Conservation (phyloP, 2,888 invertebrate genomes). For the Unio delphinus region DNA sequence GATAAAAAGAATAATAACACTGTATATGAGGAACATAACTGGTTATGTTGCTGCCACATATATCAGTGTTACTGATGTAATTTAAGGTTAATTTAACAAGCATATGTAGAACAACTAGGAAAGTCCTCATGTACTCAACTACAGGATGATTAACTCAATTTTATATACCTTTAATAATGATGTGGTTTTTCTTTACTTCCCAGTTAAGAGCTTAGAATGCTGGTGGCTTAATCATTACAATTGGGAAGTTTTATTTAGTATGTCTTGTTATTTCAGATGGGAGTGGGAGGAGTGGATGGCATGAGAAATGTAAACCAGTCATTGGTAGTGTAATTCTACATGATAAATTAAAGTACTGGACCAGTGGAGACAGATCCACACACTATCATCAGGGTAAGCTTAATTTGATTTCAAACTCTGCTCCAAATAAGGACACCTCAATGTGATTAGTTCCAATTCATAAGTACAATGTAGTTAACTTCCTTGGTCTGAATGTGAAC, state of each 20-base stretch:
- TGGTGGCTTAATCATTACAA: too few relatives aligned
- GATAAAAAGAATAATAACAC: too few relatives aligned
- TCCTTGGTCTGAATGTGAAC: too few relatives aligned
- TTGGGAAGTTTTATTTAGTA: background rate
- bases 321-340: conserved; percentile 63
- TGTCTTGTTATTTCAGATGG: conserved; percentile 43
- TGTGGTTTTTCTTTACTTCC: background rate
- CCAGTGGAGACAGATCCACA: conserved; percentile 34
- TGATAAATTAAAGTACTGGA: conserved; percentile 64
- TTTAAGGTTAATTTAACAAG: too few relatives aligned
- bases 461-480: too few relatives aligned
- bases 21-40: too few relatives aligned
- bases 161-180: background rate
- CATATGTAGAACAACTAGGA: too few relatives aligned
- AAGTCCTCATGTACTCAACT: background rate
- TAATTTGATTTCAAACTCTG: background rate
- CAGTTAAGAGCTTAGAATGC: background rate
- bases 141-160: background rate
- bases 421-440: background rate
- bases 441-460: too few relatives aligned
- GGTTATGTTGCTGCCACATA: too few relatives aligned
- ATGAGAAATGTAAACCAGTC: conserved; percentile 40
- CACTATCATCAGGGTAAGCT: conserved; percentile 64
- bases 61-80: too few relatives aligned
- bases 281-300: conserved; percentile 54